Conservation (phyloP, 2,797 vertebrate genomes). For the Fratercula arctica region DNA sequence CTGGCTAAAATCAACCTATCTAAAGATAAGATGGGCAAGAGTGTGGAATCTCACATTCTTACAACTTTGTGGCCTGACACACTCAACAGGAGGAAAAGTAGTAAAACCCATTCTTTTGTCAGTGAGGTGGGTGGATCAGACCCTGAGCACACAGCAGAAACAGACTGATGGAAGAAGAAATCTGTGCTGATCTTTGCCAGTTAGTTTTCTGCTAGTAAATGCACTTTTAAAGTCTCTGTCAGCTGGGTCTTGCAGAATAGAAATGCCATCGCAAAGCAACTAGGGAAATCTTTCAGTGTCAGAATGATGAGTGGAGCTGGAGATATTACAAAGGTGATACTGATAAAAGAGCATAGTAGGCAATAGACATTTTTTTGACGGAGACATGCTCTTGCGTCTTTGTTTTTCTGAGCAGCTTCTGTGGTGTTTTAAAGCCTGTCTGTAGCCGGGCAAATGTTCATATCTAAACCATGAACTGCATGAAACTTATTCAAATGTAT, state of each 20-base stretch:
- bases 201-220: background rate
- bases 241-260: background rate
- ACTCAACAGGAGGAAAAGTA: background rate
- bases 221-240: background rate
- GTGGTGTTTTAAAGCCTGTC: background rate
- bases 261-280: background rate
- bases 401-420: background rate
- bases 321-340: background rate
- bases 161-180: background rate
- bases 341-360: background rate
- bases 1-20: background rate
- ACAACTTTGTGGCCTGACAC: background rate
- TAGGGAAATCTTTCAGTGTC: background rate
- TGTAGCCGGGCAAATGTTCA: background rate
- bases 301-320: constrained; percentile 1
- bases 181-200: background rate
- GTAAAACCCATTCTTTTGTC: background rate
- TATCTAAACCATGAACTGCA: background rate
- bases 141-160: background rate
- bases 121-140: background rate
- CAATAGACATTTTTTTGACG: background rate
- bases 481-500: background rate
- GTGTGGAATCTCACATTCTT: background rate
- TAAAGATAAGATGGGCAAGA: background rate
- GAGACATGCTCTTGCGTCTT: background rate